A percentile compares a stretch with the other conserved stretches of the same genome.
phyloP scores from a whole-genome alignment of 1,140 invertebrate species.

The Neodiprion pinetum region DNA sequence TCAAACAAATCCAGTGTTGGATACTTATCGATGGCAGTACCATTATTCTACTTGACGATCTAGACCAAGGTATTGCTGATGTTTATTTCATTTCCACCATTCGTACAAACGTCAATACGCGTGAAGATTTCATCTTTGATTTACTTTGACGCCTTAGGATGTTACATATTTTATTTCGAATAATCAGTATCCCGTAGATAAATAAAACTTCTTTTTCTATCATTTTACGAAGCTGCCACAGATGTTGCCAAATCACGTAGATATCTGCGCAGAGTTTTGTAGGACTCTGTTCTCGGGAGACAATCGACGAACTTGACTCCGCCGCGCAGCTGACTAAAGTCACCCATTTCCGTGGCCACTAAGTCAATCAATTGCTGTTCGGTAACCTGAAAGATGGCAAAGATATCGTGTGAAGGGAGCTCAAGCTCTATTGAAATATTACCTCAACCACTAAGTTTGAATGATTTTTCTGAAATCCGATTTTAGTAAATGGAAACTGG shows the following conservation, averaged over 20 bases:
- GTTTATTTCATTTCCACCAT: no score
- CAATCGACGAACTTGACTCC: slow-evolving; percentile 59
- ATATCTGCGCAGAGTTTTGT: slow-evolving; percentile 56
- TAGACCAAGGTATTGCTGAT: no score
- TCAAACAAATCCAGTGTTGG: no score
- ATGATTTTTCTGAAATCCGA: not conserved
- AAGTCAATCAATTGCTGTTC: slow-evolving; percentile 36
- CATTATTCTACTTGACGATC: no score
- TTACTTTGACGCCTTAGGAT: no score
- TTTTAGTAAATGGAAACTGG: not conserved
- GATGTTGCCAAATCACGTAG: slow-evolving; percentile 36
- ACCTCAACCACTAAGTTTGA: not conserved
- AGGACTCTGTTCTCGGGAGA: slow-evolving; percentile 60
- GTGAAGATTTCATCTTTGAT: no score
- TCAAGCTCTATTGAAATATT: not conserved
- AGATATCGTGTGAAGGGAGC: not conserved
- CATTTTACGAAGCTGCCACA: no score
- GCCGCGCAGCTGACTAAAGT: slow-evolving; percentile 49
- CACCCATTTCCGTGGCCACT: slow-evolving; percentile 29
- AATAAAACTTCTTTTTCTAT: no score
- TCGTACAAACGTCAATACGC: no score
- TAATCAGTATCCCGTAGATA: no score
- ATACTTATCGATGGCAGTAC: no score
- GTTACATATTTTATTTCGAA: no score
- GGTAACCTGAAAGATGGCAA: slow-evolving; percentile 34